Conservation (phyloP, 30 jellyfish, hydroid and myxozoan species). For the Sanderia malayensis region DNA sequence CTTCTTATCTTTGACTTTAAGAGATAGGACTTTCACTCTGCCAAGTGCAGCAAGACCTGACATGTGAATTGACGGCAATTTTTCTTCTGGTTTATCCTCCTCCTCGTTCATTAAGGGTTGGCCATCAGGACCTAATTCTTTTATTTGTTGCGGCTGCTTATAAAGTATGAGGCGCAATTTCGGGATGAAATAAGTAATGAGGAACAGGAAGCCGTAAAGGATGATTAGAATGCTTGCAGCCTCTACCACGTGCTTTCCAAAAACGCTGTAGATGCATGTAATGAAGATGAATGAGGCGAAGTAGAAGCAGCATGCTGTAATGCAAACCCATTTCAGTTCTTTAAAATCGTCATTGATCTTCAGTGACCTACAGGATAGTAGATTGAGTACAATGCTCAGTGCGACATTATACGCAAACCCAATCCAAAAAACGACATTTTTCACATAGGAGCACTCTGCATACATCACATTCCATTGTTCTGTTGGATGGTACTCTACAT, state of each 20-base stretch:
- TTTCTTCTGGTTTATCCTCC: constrained; percentile 11
- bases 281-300: constrained; percentile 52
- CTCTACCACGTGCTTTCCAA: constrained; percentile 63
- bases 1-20: constrained; percentile 1
- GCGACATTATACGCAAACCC: constrained; percentile 68
- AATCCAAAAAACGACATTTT: constrained; percentile 75
- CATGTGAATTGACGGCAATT: constrained; percentile 25
- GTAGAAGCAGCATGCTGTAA: constrained; percentile 69
- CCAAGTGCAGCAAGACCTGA: constrained; percentile 41
- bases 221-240: constrained; percentile 77
- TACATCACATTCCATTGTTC: constrained; percentile 77
- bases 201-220: constrained; percentile 63
- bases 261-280: constrained; percentile 52
- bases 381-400: constrained; percentile 59
- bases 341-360: constrained; percentile 69
- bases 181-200: constrained; percentile 63
- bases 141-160: constrained; percentile 48
- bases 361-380: constrained; percentile 62
- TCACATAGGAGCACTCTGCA: constrained; percentile 75
- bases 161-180: constrained; percentile 64
- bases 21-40: neutral
- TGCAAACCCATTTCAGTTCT: constrained; percentile 74
- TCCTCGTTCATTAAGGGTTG: constrained; percentile 51
- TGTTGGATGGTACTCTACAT: constrained; percentile 44
- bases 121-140: constrained; percentile 51